Percentiles rank a stretch among this genome's conserved stretches.
phyloP scores from a whole-genome alignment of 2,113 vertebrate genomes.

The Mormoops blainvillei region DNA sequence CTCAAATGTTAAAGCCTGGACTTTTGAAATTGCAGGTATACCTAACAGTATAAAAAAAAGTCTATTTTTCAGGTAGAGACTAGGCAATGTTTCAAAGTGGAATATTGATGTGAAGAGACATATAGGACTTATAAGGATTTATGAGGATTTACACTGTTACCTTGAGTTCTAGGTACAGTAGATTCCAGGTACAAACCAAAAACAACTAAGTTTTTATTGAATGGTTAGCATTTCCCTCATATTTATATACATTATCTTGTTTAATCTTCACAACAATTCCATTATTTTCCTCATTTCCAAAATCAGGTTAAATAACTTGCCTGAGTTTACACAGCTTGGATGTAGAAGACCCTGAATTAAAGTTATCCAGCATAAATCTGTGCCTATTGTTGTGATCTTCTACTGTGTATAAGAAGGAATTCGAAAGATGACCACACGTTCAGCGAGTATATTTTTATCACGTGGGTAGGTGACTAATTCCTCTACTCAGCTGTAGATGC shows the following conservation, averaged over 20 bases:
- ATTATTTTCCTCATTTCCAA: slow-evolving; percentile 12
- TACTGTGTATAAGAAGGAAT: neutral
- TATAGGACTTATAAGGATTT: neutral
- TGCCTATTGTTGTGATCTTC: neutral
- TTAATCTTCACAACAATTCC: neutral
- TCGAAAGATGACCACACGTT: neutral
- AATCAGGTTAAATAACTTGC: neutral
- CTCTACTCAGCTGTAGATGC: neutral
- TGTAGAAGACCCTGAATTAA: neutral
- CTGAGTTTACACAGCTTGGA: neutral
- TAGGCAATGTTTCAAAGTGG: neutral
- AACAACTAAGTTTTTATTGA: neutral
- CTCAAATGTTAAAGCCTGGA: neutral
- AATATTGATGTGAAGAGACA: neutral
- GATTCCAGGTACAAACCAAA: neutral
- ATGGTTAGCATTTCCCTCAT: neutral
- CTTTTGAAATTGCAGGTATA: neutral
- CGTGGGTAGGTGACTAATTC: neutral
- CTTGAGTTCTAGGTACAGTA: neutral
- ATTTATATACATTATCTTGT: neutral
- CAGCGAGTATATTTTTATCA: neutral
- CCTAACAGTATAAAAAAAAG: neutral
- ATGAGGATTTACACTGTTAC: too few relatives aligned
- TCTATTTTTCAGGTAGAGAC: neutral
- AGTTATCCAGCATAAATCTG: neutral